Base-by-base conservation (phyloP, 53 echinoderm and acorn worm genomes). In the Paracentrotus lividus region DNA sequence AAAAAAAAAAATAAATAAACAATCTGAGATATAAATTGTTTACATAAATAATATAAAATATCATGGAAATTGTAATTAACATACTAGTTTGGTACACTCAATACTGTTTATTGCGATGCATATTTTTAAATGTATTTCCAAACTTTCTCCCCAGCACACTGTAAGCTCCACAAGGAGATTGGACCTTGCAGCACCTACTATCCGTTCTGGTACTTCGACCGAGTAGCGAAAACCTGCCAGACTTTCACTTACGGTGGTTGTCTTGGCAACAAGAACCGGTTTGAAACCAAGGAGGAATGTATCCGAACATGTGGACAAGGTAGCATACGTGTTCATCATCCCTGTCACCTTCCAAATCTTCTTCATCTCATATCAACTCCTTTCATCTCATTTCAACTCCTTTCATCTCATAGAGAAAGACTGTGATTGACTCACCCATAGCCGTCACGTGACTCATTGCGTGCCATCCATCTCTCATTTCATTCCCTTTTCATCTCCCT, bases 161-260 rank as follows among this genome's bases (percentile, higher is more conserved):
- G 97, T 85, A 86, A 76, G 51, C 88, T 95, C 12, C 96, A 96
- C 84, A 97, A 97, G 53, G 97, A 97, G 2, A 95, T 96, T 4
- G 97, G 97, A 44, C 97, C 95, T 0, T 97, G 97, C 55, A 90
- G 68, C 34, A 95, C 95, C 33, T 97, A 96, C 94, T 86, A 95
- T 26, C 96, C 98, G 0, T 96, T 53, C 87, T 96, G 96, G 96
- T 98, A 98, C 76, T 98, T 93, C 91, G 96, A 98, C 58, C 87
- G 52, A 32, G 53, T 68, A 4, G 95, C 93, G 47, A 93, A 96
- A 61, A 94, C 93, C n/a, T 98, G 98, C 59, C 93, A 92, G 45
- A 93, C 97, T n/a, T 98, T 98, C 88, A 98, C 97, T 36, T 98
- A 95, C 55, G 97, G 98, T 53, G 98, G 98, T 88, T 98, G 98